phyloP scores from a whole-genome alignment of 2,888 invertebrate genomes.

The Schizotus pectinicornis region DNA sequence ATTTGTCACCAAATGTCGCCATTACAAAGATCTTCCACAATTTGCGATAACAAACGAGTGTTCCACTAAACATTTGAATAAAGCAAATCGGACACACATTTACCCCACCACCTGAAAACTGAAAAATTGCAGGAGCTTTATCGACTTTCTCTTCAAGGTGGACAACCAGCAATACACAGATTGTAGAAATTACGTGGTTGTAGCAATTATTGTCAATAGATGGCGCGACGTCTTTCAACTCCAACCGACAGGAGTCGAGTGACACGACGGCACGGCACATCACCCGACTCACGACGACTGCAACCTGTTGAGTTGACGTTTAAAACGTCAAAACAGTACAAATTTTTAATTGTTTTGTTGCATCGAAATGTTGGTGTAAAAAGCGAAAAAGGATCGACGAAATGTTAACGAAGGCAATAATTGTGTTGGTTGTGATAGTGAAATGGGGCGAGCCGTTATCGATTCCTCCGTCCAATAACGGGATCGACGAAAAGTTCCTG shows the following conservation, averaged over 20 bases:
- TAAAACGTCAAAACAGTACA: background rate
- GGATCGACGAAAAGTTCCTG: slow-evolving; percentile 63
- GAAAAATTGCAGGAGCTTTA: slow-evolving; percentile 13
- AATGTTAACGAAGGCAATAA: slow-evolving; percentile 15
- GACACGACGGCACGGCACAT: background rate
- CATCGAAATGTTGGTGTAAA: slow-evolving; percentile 4
- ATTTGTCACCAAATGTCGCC: no score
- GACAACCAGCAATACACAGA: slow-evolving; percentile 18
- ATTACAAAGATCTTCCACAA: no score
- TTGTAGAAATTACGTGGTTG: no score
- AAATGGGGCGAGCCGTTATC: slow-evolving; percentile 11
- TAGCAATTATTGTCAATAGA: background rate
- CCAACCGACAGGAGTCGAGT: background rate
- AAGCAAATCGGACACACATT: background rate
- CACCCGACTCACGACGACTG: no score
- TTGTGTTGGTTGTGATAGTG: slow-evolving; percentile 9
- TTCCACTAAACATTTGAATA: slow-evolving; percentile 12
- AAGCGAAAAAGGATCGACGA: background rate
- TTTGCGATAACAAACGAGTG: background rate
- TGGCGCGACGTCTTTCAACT: background rate
- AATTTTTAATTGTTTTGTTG: background rate
- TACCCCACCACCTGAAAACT: slow-evolving; percentile 21
- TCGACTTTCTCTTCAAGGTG: slow-evolving; percentile 10
- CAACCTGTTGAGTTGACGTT: slow-evolving; percentile 9
- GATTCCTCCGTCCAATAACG: background rate